Percentiles rank a stretch among this genome's conserved stretches.
Conservation (phyloP, 2,113 vertebrate species). For the Cyanoramphus novaezelandiae region DNA sequence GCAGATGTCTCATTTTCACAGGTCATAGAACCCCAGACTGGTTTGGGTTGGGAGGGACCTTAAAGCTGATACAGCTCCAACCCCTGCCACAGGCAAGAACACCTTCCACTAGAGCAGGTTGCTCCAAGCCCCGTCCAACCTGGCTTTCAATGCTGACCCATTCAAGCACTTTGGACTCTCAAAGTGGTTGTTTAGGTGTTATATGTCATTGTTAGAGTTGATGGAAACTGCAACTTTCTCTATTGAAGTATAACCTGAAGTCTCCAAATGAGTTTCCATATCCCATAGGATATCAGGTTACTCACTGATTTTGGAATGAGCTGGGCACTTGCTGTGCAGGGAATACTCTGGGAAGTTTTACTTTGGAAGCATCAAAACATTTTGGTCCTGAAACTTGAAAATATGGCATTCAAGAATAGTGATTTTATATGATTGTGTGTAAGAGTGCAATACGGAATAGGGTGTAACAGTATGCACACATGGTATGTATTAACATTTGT, state of each 20-base stretch:
- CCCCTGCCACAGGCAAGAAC: background rate
- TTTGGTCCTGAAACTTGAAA: conserved; percentile 25
- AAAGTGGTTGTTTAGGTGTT: background rate
- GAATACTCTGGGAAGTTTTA: background rate
- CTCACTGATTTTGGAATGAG: background rate
- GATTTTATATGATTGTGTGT: background rate
- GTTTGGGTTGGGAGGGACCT: background rate
- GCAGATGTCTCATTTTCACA: background rate
- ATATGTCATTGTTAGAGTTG: background rate
- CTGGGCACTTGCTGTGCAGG: fast-evolving
- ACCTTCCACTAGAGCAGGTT: background rate
- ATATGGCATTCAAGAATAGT: background rate
- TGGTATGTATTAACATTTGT: conserved; percentile 25
- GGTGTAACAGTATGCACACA: background rate
- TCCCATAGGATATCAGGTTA: background rate
- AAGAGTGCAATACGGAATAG: background rate
- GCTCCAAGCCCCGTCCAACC: background rate
- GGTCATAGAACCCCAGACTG: background rate
- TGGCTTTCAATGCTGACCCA: background rate
- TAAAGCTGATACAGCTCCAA: background rate
- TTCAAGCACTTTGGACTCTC: background rate
- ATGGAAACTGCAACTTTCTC: background rate
- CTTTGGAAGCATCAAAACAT: background rate
- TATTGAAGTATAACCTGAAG: background rate
- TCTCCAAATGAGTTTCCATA: background rate